Evolutionary conservation across 2,797 vertebrate species (phyloP).

Genomic region (Prionace glauca): DNA sequence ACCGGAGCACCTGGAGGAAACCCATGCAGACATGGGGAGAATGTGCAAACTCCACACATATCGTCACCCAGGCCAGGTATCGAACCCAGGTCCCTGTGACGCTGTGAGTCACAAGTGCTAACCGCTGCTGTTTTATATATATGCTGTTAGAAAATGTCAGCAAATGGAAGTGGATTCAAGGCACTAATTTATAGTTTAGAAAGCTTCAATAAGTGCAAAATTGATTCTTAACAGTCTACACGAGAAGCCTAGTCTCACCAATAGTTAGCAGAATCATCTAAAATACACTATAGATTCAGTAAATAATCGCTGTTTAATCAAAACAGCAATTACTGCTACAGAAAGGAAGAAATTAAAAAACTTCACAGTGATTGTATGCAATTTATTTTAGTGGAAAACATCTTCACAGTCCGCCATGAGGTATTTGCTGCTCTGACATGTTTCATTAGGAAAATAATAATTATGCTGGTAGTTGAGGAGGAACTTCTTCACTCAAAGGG

Average conservation of each 20-base stretch:
- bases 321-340: not conserved
- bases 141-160: not conserved
- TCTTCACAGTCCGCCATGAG: not conserved
- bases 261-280: not conserved
- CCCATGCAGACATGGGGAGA: too few species aligned
- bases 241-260: not conserved
- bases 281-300: not conserved
- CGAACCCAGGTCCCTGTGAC: too few species aligned
- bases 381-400: not conserved
- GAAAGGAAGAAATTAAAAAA: constrained; percentile 1
- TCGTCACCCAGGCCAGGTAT: too few species aligned
- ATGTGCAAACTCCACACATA: too few species aligned
- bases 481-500: too few species aligned
- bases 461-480: not conserved
- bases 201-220: not conserved
- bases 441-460: constrained; percentile 29
- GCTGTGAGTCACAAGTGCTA: too few species aligned
- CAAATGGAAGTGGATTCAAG: not conserved
- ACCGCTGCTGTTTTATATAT: too few species aligned
- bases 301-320: constrained; percentile 26
- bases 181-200: not conserved
- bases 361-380: not conserved
- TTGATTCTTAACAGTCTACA: not conserved
- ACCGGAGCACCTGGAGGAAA: too few species aligned
- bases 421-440: not conserved